A percentile compares a stretch with the other conserved stretches of the same genome.
Conservation (phyloP, 2,113 vertebrate genomes). For the Paramormyrops kingsleyae region DNA sequence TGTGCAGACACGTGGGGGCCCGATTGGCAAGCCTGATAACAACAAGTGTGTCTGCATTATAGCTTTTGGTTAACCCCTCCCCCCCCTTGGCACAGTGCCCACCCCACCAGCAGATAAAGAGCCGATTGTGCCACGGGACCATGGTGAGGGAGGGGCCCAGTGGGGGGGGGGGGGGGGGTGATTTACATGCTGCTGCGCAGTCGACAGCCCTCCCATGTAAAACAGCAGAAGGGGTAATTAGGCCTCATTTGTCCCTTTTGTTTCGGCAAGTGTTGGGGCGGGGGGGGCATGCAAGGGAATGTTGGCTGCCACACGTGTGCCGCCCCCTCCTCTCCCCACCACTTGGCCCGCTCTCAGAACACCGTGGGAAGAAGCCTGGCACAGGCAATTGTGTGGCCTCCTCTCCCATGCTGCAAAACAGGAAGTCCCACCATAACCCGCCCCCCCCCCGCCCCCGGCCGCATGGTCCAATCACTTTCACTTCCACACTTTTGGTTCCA, state of each 20-base stretch:
- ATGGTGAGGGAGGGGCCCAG: constrained; percentile 26
- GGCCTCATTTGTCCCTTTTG: constrained; percentile 67
- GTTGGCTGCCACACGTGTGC: constrained; percentile 41
- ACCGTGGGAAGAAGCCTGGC: background rate
- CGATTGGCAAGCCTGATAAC: constrained; percentile 59
- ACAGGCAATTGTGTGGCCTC: background rate
- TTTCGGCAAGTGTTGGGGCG: constrained; percentile 38
- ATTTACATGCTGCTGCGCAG: constrained; percentile 66
- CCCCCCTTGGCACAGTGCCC: constrained; percentile 62
- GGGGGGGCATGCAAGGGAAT: constrained; percentile 55
- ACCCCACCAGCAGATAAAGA: constrained; percentile 59
- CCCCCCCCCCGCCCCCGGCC: background rate
- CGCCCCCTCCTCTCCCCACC: constrained; percentile 32
- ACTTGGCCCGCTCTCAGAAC: background rate
- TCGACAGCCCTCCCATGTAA: constrained; percentile 63
- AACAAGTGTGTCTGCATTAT: constrained; percentile 69
- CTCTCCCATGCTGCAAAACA: background rate
- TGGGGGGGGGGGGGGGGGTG: constrained; percentile 45
- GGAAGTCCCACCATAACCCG: background rate
- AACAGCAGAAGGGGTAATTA: constrained; percentile 65
- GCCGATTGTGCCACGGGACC: constrained; percentile 64
- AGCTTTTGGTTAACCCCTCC: constrained; percentile 51
- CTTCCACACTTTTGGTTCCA: background rate
- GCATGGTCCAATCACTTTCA: background rate
- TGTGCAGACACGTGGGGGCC: constrained; percentile 43